These are phyloP conservation scores for Neomonachus schauinslandi DNA, from an alignment of 2,113 vertebrate species.

Conservation along the genomic window DNA sequence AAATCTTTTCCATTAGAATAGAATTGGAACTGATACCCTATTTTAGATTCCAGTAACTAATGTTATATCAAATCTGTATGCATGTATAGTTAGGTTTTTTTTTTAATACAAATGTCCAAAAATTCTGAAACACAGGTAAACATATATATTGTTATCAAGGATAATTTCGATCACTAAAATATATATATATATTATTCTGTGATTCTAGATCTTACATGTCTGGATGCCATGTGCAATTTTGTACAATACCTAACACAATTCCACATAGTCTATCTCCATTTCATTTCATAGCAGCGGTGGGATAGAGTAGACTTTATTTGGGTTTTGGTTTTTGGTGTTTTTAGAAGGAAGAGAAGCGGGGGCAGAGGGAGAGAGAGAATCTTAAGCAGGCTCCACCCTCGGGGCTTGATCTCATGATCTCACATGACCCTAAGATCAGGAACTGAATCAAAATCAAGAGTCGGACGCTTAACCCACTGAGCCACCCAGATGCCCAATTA, in stretches of 20 bases:
- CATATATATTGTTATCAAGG: background rate
- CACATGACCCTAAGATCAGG: background rate
- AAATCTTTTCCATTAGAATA: background rate
- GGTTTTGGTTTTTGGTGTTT: background rate
- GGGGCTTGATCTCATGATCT: background rate
- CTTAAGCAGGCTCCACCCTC: background rate
- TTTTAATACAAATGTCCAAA: background rate
- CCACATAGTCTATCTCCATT: fast-evolving
- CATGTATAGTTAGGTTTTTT: background rate
- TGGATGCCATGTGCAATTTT: background rate
- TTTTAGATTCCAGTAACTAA: background rate
- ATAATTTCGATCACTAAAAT: background rate
- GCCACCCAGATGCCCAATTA: background rate
- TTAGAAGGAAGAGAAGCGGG: background rate
- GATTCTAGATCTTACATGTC: background rate
- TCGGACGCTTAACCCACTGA: background rate
- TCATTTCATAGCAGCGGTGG: background rate
- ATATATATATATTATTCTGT: too few relatives aligned
- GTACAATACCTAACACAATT: fast-evolving
- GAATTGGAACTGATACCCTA: background rate
- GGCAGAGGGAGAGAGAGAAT: too few relatives aligned
- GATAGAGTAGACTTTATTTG: background rate
- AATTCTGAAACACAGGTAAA: background rate
- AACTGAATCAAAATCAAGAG: background rate
- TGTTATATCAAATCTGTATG: background rate